Percentiles rank a stretch among this genome's conserved stretches.
Conservation (phyloP, 2,888 invertebrate genomes). For the Argyresthia goedartella region DNA sequence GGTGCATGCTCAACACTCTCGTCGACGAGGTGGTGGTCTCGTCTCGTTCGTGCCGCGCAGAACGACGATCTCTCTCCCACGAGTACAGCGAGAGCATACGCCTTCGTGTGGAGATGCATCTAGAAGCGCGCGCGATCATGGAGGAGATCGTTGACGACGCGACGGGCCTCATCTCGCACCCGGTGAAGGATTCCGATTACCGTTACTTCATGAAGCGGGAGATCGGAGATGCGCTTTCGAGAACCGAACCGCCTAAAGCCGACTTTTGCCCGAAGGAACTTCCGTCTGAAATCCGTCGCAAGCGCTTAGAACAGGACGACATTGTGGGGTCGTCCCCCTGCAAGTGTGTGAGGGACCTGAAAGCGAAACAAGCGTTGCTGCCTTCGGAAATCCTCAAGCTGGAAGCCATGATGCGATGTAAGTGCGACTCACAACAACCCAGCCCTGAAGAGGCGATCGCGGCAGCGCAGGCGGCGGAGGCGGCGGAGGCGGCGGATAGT, state of each 20-base stretch:
- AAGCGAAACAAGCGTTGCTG: conserved; percentile 16
- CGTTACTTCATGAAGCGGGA: conserved; percentile 24
- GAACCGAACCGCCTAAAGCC: conserved; percentile 17
- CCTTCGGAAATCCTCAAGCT: conserved; percentile 39
- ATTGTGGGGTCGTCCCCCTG: conserved; percentile 20
- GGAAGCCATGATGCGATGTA: conserved; percentile 43
- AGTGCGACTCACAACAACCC: conserved; percentile 29
- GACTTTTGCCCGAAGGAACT: conserved; percentile 25
- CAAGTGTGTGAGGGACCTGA: conserved; percentile 17
- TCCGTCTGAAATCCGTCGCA: conserved; percentile 33
- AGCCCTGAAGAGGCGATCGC: neutral
- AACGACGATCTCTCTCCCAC: conserved; percentile 6
- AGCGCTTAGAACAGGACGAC: conserved; percentile 18
- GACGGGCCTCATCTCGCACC: conserved; percentile 19
- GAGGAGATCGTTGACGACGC: conserved; percentile 33
- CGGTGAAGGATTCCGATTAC: conserved; percentile 16
- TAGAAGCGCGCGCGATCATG: conserved; percentile 29
- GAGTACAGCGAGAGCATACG: conserved; percentile 15
- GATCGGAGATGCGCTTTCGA: conserved; percentile 26
- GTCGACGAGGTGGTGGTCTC: conserved; percentile 32
- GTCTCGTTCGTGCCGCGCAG: conserved; percentile 14
- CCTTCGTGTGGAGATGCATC: conserved; percentile 21
- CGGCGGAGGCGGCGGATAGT: too few relatives aligned
- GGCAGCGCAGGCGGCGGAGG: too few relatives aligned
- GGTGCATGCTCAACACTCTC: conserved; percentile 31